Percentiles rank a stretch among this genome's conserved stretches.
Conservation (phyloP, 1,140 invertebrate species). For the Hyposmocoma kahamanoa region DNA sequence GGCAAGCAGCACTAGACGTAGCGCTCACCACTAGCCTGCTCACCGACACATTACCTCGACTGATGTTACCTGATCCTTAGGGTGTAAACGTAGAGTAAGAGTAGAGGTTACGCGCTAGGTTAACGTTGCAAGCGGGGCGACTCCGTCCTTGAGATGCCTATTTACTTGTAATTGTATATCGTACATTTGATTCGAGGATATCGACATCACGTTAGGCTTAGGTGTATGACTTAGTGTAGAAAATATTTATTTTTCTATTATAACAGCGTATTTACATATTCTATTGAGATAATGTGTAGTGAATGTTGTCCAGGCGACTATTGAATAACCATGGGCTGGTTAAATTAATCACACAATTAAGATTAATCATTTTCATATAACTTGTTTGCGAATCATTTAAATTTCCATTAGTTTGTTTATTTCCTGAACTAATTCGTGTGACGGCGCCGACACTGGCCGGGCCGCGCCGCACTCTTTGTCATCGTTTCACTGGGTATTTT, state of each 20-base stretch:
- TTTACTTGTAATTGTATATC: conserved; percentile 47
- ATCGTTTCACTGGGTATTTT: conserved; percentile 67
- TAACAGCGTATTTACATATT: conserved; percentile 57
- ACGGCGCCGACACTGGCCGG: background rate
- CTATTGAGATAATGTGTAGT: conserved; percentile 72
- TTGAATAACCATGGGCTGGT: conserved; percentile 40
- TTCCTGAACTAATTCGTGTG: conserved; percentile 28
- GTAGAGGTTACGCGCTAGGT: conserved; percentile 35
- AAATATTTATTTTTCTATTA: conserved; percentile 72
- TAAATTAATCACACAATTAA: conserved; percentile 48
- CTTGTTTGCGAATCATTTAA: conserved; percentile 51
- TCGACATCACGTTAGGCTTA: conserved; percentile 65
- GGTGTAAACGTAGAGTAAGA: conserved; percentile 67
- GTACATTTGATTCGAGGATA: conserved; percentile 42
- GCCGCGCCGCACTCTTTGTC: conserved; percentile 50
- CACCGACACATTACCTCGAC: conserved; percentile 71
- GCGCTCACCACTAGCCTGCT: conserved; percentile 42
- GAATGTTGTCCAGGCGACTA: conserved; percentile 64
- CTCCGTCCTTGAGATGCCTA: conserved; percentile 64
- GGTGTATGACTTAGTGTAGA: conserved; percentile 70
- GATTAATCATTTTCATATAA: conserved; percentile 54
- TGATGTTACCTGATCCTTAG: conserved; percentile 71
- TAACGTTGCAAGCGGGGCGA: conserved; percentile 45
- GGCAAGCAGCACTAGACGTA: conserved; percentile 54
- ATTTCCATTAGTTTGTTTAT: conserved; percentile 56